Conservation (phyloP, 2,113 vertebrate species). For the Sphyrna mokarran region DNA sequence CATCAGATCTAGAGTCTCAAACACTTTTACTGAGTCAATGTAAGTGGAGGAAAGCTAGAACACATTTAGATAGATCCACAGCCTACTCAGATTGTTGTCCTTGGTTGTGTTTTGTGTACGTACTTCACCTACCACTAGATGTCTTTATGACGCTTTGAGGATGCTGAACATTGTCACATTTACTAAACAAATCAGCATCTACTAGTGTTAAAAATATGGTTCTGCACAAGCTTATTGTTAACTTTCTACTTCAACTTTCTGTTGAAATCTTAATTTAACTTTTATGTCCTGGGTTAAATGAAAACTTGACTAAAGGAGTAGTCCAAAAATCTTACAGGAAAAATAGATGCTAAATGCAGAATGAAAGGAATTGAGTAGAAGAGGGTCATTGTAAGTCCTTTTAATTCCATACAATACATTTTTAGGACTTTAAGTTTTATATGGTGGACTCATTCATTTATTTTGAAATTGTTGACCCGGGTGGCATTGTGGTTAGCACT, state of each 20-base stretch:
- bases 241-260: background rate
- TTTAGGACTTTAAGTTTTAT: background rate
- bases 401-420: background rate
- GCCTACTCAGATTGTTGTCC: background rate
- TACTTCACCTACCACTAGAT: background rate
- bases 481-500: too few relatives aligned
- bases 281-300: background rate
- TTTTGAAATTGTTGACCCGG: background rate
- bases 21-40: background rate
- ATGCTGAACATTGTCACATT: background rate
- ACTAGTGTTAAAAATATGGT: background rate
- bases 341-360: background rate
- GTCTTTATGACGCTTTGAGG: background rate
- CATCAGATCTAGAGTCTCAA: background rate
- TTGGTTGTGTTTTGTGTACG: background rate
- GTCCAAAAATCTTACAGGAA: background rate
- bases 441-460: background rate
- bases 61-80: background rate
- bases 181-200: background rate
- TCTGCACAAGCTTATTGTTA: background rate
- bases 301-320: background rate
- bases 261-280: background rate
- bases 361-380: background rate
- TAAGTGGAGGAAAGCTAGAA: background rate
- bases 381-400: background rate